Conservation (phyloP, 2,797 vertebrate species). For the Falco rusticolus region DNA sequence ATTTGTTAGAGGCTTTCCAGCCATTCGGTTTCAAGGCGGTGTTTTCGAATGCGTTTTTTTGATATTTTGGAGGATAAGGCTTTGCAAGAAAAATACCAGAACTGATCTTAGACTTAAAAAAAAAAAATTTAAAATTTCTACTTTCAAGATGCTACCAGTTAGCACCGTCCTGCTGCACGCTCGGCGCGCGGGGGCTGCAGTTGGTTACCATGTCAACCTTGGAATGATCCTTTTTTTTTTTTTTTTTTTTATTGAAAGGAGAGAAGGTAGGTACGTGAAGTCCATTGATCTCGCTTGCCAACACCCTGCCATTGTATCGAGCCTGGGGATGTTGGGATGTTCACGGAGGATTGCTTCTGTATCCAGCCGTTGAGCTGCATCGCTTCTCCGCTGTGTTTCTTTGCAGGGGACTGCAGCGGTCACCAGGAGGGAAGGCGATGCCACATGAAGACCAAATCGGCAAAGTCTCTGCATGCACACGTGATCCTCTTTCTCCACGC, state of each 20-base stretch:
- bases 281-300: neutral
- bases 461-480: fast-evolving
- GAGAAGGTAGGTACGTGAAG: neutral
- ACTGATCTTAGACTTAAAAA: neutral
- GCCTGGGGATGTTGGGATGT: neutral
- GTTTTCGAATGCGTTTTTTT: neutral
- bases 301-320: neutral
- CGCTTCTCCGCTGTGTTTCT: neutral
- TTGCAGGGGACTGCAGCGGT: neutral
- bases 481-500: neutral
- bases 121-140: neutral
- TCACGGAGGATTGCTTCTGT: neutral
- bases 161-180: neutral
- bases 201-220: constrained; percentile 10
- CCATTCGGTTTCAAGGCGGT: neutral
- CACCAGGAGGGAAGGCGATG: neutral
- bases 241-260: neutral
- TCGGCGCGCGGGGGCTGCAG: neutral
- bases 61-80: neutral
- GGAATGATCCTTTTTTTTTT: neutral
- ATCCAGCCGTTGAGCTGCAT: neutral
- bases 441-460: neutral
- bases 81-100: neutral
- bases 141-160: neutral
- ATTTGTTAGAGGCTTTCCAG: neutral